Conservation (phyloP, 2,113 vertebrate species). For the Chinchilla lanigera region DNA sequence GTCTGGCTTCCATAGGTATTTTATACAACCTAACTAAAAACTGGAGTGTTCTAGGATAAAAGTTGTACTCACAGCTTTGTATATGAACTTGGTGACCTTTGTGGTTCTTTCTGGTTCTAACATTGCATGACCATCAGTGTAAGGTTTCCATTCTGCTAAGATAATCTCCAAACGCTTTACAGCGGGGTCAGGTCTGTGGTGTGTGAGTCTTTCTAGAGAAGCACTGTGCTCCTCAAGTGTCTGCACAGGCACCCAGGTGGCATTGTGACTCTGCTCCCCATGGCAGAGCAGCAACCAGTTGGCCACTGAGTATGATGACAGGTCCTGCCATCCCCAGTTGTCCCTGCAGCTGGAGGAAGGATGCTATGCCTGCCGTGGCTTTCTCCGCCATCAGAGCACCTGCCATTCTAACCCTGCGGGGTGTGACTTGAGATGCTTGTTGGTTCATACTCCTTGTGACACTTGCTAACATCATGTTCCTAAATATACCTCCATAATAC, state of each 20-base stretch:
- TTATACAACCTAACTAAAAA: background rate
- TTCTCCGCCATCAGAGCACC: background rate
- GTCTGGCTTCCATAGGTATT: background rate
- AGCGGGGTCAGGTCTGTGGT: fast-evolving
- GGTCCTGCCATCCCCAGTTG: background rate
- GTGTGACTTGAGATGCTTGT: background rate
- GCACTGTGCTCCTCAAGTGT: background rate
- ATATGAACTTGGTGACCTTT: background rate
- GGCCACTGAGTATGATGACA: background rate
- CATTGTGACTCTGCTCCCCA: background rate
- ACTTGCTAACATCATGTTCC: background rate
- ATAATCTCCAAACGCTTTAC: background rate
- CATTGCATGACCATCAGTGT: background rate
- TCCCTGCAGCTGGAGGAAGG: background rate
- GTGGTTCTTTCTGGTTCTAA: background rate
- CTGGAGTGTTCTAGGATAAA: background rate
- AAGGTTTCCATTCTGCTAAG: no score
- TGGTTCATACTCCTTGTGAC: background rate
- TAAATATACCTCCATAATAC: background rate
- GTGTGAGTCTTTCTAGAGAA: background rate
- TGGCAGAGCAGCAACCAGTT: background rate
- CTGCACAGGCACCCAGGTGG: background rate
- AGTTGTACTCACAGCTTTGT: background rate
- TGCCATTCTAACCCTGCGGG: background rate
- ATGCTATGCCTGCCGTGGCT: background rate